Conservation (phyloP, 1,140 invertebrate genomes). For the Cyrtorhinus lividipennis region DNA sequence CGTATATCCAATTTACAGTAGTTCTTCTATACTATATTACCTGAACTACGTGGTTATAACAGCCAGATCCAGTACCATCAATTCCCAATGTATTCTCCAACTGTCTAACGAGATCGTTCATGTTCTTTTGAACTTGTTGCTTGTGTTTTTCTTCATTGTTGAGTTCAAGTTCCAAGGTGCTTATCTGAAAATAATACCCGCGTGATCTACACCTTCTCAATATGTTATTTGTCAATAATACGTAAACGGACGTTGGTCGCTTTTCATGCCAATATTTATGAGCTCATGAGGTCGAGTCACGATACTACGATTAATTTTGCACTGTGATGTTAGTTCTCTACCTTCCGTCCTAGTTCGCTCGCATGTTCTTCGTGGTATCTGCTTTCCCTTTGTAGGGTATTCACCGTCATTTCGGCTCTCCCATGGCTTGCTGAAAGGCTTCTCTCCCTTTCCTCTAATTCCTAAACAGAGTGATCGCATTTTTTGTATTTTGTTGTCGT, state of each 20-base stretch:
- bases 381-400: conserved; percentile 55
- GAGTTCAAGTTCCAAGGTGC: conserved; percentile 51
- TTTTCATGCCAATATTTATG: neutral
- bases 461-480: conserved; percentile 28
- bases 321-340: too few relatives aligned
- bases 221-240: too few relatives aligned
- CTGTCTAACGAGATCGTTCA: conserved; percentile 49
- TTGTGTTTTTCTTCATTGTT: conserved; percentile 50
- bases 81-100: conserved; percentile 47
- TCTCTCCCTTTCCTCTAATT: conserved; percentile 57
- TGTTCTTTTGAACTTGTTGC: conserved; percentile 39
- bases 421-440: conserved; percentile 43
- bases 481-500: neutral
- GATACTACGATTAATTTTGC: neutral
- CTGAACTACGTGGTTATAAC: neutral
- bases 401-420: conserved; percentile 50
- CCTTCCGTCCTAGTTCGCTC: conserved; percentile 56
- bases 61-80: conserved; percentile 29
- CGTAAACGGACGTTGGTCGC: too few relatives aligned
- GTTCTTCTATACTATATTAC: too few relatives aligned
- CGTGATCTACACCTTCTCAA: too few relatives aligned
- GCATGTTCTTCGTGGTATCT: conserved; percentile 56
- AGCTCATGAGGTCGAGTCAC: conserved; percentile 7
- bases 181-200: conserved; percentile 24
- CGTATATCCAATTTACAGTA: too few relatives aligned